phyloP scores from a whole-genome alignment of 2,797 vertebrate genomes.

The Cynopterus sphinx region DNA sequence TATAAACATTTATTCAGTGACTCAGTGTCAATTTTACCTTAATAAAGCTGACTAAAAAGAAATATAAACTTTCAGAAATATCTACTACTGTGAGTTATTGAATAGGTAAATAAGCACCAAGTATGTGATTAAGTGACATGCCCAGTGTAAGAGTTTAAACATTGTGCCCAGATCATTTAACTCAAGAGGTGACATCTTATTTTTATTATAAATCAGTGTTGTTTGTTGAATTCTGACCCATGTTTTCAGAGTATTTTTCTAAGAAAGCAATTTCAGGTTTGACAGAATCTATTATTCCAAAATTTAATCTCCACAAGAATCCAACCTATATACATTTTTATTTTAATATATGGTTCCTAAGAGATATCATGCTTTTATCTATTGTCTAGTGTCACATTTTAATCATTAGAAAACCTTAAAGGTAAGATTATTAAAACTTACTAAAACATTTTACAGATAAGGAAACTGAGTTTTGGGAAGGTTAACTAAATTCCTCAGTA shows the following conservation, averaged over 20 bases:
- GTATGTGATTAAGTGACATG: neutral
- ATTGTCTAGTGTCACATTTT: neutral
- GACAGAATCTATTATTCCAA: neutral
- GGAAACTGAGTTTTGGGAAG: neutral
- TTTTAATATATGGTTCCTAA: neutral
- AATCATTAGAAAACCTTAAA: neutral
- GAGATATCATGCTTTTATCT: neutral
- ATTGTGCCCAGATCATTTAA: neutral
- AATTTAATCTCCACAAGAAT: neutral
- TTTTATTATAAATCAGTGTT: neutral
- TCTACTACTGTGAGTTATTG: neutral
- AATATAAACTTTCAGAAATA: neutral
- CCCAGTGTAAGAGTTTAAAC: neutral
- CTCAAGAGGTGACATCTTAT: neutral
- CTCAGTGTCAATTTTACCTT: neutral
- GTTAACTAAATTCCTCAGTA: neutral
- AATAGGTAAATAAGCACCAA: neutral
- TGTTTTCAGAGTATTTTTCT: neutral
- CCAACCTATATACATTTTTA: neutral
- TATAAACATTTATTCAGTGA: neutral
- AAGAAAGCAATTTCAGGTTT: neutral
- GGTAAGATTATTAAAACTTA: neutral
- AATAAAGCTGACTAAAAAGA: neutral
- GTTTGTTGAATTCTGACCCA: neutral
- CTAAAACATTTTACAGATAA: slow-evolving; percentile 5